Evolutionary conservation across 2,888 invertebrate genomes (phyloP).

Genomic region (Kuschelorhynchus macadamiae): DNA sequence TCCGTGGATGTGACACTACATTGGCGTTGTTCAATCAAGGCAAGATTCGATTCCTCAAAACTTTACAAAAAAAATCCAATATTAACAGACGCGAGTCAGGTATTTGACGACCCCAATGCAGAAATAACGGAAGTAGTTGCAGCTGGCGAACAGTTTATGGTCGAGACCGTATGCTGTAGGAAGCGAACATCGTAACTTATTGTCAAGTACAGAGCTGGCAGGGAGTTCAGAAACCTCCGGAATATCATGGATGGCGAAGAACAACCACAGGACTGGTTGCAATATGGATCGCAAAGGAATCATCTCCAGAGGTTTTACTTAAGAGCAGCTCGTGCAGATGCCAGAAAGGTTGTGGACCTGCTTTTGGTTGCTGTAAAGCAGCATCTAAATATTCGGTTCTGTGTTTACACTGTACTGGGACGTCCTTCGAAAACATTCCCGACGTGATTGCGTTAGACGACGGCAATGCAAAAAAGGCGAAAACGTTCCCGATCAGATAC

Average conservation of each 20-base stretch:
- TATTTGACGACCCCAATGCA: constrained; percentile 23
- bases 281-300: constrained; percentile 19
- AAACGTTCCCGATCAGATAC: constrained; percentile 20
- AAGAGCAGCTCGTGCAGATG: constrained; percentile 30
- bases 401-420: constrained; percentile 32
- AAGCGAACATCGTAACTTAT: constrained; percentile 18
- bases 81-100: too few relatives aligned
- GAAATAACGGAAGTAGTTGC: constrained; percentile 10
- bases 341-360: constrained; percentile 21
- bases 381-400: constrained; percentile 27
- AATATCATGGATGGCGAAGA: constrained; percentile 30
- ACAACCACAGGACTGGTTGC: constrained; percentile 20
- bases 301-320: constrained; percentile 27
- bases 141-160: constrained; percentile 17
- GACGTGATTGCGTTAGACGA: constrained; percentile 3
- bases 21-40: constrained; percentile 12
- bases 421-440: constrained; percentile 33
- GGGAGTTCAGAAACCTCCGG: constrained; percentile 20
- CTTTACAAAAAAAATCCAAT: too few relatives aligned
- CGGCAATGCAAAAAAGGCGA: constrained; percentile 11
- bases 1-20: constrained; percentile 8
- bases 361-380: constrained; percentile 32
- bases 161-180: constrained; percentile 13
- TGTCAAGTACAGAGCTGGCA: constrained; percentile 24
- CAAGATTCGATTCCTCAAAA: too few relatives aligned